Evolutionary conservation across 2,113 vertebrate genomes (phyloP), one percentile per base, ranked within the genome.

Genomic region (Amazona guildingii): DNA sequence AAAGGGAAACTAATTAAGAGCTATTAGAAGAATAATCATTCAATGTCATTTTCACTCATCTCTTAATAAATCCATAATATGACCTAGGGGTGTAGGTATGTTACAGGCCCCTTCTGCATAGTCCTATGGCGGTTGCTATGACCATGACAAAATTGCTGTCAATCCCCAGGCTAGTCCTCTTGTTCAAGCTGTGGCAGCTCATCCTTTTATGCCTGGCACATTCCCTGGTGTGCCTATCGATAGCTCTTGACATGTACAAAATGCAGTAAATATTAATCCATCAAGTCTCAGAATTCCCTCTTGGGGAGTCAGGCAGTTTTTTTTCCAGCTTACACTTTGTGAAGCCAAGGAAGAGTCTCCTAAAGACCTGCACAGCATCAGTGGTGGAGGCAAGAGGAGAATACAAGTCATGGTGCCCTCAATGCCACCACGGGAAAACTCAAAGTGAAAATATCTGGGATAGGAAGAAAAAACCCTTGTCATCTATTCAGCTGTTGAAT

Each of bases 231-330:
- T 91, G 59, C 41, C 81, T 52, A 85, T 87, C 89, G 31, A 21
- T 73, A 90, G 76, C 76, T 76, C 86, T 57, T 73, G 80, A 94
- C 80, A 76, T 3, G 31, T 96, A 46, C 62, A 85, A 89, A 87
- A 92, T 24, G 51, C 66, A 94, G 86, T 81, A 86, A 89, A 79
- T 86, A 91, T 79, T 88, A 87, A 95, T 92, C 86, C 91, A 94
- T 84, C 88, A 90, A 84, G 48, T 10, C 77, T 92, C 86, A 79
- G 57, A 73, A 18, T 19, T 67, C 41, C 44, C n/a, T 79, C 91
- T 57, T 0, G 0, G 39, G n/a, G 44, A 92, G 62, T 7, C 31
- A 75, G 49, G 66, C 48, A 46, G 23, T 68, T 3, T 67, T 83
- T 83, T 92, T 67, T 49, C 55, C 37, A 91, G 35, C 4, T 84